Conservation (phyloP, 1,140 invertebrate genomes). For the Plutomurus gul region DNA sequence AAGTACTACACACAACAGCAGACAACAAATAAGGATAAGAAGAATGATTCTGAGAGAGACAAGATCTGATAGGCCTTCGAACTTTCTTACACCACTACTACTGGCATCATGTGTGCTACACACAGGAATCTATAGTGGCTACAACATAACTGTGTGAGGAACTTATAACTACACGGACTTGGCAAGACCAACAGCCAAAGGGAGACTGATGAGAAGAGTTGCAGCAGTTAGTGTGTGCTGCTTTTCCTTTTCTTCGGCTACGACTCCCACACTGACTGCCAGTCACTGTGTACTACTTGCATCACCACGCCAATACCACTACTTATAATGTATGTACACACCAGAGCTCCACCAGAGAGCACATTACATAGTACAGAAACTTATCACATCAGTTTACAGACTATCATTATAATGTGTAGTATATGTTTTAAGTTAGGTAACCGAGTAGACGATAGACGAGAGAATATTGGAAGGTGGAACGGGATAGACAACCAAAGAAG, state of each 20-base stretch:
- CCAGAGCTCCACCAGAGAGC: too few species aligned
- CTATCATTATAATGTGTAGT: too few species aligned
- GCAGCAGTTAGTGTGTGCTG: background rate
- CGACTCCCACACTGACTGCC: constrained; percentile 19
- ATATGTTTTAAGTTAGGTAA: too few species aligned
- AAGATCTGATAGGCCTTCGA: background rate
- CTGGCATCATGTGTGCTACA: background rate
- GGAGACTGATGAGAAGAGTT: constrained; percentile 34
- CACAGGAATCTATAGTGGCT: background rate
- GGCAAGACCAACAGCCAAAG: constrained; percentile 35
- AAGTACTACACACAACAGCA: background rate
- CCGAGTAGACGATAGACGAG: too few species aligned
- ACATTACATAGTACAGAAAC: too few species aligned
- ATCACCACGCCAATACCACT: background rate
- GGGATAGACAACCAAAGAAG: too few species aligned
- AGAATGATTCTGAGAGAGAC: background rate
- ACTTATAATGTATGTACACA: background rate
- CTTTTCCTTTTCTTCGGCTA: constrained; percentile 32
- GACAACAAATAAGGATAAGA: constrained; percentile 1
- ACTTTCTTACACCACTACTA: background rate
- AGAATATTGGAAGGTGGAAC: too few species aligned
- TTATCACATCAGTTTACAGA: too few species aligned
- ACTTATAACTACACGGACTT: constrained; percentile 21
- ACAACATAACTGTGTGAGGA: background rate
- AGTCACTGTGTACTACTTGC: background rate